Evolutionary conservation across 1,140 invertebrate species (phyloP), one percentile per base, ranked within the genome.

Genomic region (Cyclargus thomasi): DNA sequence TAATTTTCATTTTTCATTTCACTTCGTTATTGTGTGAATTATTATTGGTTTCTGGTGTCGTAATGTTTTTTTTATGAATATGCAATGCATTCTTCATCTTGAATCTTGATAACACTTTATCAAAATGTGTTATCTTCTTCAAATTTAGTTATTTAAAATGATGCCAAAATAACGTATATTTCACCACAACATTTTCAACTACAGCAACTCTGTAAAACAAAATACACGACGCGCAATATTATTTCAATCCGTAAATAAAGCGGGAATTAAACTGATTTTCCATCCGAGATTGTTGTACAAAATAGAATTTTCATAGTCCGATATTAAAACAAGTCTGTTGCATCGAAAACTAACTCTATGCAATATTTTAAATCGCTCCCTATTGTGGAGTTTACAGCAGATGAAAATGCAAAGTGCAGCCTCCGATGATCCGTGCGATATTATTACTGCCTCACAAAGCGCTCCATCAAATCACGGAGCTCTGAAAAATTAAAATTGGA

Each of bases 341-440:
- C 55, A 67, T 67, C 65, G 65, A 39, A 67, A 67, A 77, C 73
- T 79, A 79, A 76, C 74, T 76, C 77, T 78, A 78, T 81, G 77
- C 80, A 85, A 82, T 81, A 82, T 81, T 83, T 82, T 78, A 85
- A 83, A 82, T 86, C 79, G 79, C 75, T 78, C 69, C 67, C 77
- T 67, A 83, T 83, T 86, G 83, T 83, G 68, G 72, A 74, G 73
- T 79, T 70, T 71, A 79, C 74, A 79, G 75, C 76, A 78, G 79
- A 83, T 84, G 82, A 82, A 83, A 81, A 83, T 81, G 73, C 75
- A 78, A 79, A 83, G 77, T 81, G 77, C 81, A 74, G 76, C 65
- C 72, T 81, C 77, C 85, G 77, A 85, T 85, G 82, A 83, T 81
- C 81, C 79, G 79, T 72, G 78, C 77, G 77, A 84, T 85, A 83